phyloP scores from a whole-genome alignment of 2,888 invertebrate species.

The Brachypalpus laphriformis region DNA sequence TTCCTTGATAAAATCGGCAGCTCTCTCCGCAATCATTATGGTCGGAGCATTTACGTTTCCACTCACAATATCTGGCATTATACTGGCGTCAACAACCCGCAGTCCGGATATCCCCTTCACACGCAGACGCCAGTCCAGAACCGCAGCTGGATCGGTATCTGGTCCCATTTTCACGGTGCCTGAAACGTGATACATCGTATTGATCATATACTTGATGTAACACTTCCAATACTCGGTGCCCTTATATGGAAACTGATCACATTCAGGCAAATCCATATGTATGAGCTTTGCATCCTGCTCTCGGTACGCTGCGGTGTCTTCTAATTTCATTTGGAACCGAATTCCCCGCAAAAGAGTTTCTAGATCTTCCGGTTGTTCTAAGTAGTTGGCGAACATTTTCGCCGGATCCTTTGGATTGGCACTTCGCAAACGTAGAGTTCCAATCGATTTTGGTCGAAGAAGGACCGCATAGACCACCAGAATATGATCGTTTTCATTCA shows the following conservation, averaged over 20 bases:
- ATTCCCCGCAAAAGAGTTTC: conserved; percentile 83
- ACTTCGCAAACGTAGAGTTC: conserved; percentile 84
- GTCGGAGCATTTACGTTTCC: conserved; percentile 93
- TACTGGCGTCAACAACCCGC: conserved; percentile 91
- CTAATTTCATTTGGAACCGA: conserved; percentile 80
- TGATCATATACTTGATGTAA: conserved; percentile 84
- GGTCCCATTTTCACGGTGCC: conserved; percentile 89
- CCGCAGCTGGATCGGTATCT: conserved; percentile 81
- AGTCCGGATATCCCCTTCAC: conserved; percentile 86
- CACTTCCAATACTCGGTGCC: conserved; percentile 85
- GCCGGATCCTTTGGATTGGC: conserved; percentile 85
- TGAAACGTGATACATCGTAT: conserved; percentile 87
- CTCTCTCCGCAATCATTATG: conserved; percentile 94
- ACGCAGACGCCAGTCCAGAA: conserved; percentile 84
- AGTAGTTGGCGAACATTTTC: conserved; percentile 86
- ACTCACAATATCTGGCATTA: conserved; percentile 90
- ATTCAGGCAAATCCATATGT: conserved; percentile 73
- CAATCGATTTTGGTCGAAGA: conserved; percentile 84
- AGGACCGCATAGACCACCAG: conserved; percentile 82
- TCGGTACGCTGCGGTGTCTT: conserved; percentile 82
- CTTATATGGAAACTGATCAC: conserved; percentile 76
- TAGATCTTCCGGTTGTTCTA: conserved; percentile 84
- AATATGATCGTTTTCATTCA: conserved; percentile 76
- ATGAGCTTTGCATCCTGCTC: conserved; percentile 78
- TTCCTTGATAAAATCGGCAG: conserved; percentile 84